Evolutionary conservation across 2,888 invertebrate species (phyloP), one percentile per base, ranked within the genome.

Genomic region (Notocelia uddmanniana): DNA sequence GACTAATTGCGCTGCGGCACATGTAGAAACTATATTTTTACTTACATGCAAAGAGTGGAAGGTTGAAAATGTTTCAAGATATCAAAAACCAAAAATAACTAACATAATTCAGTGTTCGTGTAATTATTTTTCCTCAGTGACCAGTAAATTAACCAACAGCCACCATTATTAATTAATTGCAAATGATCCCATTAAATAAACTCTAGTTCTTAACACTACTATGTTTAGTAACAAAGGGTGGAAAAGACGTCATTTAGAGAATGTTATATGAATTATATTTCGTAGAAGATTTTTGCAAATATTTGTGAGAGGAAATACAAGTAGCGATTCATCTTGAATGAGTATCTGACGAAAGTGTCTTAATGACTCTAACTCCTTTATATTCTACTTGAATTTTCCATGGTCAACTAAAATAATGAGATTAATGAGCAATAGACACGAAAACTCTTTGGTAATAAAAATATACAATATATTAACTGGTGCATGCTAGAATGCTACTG

Each of bases 101-200:
- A 13, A 41, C 15, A 13, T 0, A 41, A 41, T 45, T 45, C 2
- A n/a, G 45, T 26, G 26, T 5, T n/a, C n/a, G 45, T 8, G 45
- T n/a, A n/a, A 45, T n/a, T 45, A 8, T 45, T n/a, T 26, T 37
- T 3, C 34, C 11, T 50, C 48, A n/a, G 0, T 15, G 19, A 15
- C 13, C 15, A 50, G 21, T 76, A 68, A 57, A 74, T 50, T 10
- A 69, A 73, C 9, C 59, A 52, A 57, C 41, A 69, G 21, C 45
- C 64, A n/a, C n/a, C n/a, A n/a, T n/a, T n/a, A n/a, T n/a, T 31
- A 26, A 68, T 21, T 15, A 26, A 75, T 68, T 75, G 72, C 71
- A 66, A 70, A 68, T 71, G 55, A 68, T 73, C 64, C 67, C 73
- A 63, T 66, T 60, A 57, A 57, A 69, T 63, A 48, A 57, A 26